Evolutionary conservation across 2,888 invertebrate genomes (phyloP), one percentile per base, ranked within the genome.

Genomic region (Lordiphosa fenestrarum): DNA sequence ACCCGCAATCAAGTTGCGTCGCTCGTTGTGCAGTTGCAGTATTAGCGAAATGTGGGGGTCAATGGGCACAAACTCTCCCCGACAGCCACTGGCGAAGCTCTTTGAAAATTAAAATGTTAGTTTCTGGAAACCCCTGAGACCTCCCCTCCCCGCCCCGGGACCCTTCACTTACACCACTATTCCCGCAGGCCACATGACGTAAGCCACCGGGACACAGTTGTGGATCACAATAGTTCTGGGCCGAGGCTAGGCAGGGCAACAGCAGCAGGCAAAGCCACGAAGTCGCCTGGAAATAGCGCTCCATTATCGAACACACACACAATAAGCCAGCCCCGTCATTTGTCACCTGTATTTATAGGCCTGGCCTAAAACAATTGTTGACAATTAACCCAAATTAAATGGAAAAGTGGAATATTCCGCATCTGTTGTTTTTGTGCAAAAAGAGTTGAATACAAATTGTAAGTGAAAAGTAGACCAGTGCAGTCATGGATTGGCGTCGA

Each of bases 1-100:
- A 40, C 78, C 65, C 0, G 86, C 86, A 6, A 86, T 44, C 25
- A 57, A 53, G 40, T 86, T 73, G 15, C 86, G 71, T 2, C 73
- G 74, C 3, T 71, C 60, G 23, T 86, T 86, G 59, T 86, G 86
- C 30, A 64, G 38, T 25, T 67, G 61, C 19, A 85, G 58, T 15
- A 84, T 84, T 0, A 65, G 53, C 21, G 47, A 51, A 21, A 73
- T 68, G 6, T 73, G 33, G 1, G 44, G 23, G 9, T 71, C 50
- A 2, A 75, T 53, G 0, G 58, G 44, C 5, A 82, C 75, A 12
- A 82, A 69, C 25, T 73, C 71, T 4, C 66, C 82, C 0, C 39
- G 38, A 37, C 78, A 78, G 10, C 78, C 78, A 40, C 64, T 64
- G 7, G 38, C 78, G 35, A 78, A 82, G 21, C 56, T 67, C 78